Conservation (phyloP, 2,888 invertebrate species). For the Helobdella robusta region DNA sequence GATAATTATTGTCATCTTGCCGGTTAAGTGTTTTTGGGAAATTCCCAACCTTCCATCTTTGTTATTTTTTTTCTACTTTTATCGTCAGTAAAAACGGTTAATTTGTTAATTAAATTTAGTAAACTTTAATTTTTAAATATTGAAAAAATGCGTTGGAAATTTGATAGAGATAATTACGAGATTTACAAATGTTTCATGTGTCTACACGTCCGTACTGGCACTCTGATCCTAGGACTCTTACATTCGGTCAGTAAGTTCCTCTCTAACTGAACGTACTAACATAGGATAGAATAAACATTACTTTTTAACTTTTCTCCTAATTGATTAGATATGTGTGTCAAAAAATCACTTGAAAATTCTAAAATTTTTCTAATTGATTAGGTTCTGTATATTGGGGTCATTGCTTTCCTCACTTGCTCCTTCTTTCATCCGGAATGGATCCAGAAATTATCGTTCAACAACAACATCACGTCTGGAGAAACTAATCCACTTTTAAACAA, state of each 20-base stretch:
- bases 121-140: no score
- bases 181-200: slow-evolving; percentile 30
- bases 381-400: slow-evolving; percentile 17
- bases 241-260: slow-evolving; percentile 23
- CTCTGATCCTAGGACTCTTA: slow-evolving; percentile 29
- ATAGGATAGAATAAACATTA: no score
- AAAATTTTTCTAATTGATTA: no score
- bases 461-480: no score
- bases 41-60: no score
- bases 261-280: neutral
- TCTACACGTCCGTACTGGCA: slow-evolving; percentile 30
- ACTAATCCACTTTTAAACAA: no score
- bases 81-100: no score
- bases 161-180: slow-evolving; percentile 26
- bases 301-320: neutral
- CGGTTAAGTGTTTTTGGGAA: no score
- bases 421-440: slow-evolving; percentile 25
- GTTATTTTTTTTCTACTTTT: no score
- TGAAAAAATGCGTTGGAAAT: slow-evolving; percentile 31
- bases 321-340: neutral
- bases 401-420: slow-evolving; percentile 15
- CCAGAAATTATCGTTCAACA: slow-evolving; percentile 7
- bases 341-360: no score
- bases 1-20: no score
- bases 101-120: slow-evolving; percentile 6